A percentile compares a stretch with the other conserved stretches of the same genome.
phyloP scores from a whole-genome alignment of 2,888 invertebrate species.

The Vanessa cardui region DNA sequence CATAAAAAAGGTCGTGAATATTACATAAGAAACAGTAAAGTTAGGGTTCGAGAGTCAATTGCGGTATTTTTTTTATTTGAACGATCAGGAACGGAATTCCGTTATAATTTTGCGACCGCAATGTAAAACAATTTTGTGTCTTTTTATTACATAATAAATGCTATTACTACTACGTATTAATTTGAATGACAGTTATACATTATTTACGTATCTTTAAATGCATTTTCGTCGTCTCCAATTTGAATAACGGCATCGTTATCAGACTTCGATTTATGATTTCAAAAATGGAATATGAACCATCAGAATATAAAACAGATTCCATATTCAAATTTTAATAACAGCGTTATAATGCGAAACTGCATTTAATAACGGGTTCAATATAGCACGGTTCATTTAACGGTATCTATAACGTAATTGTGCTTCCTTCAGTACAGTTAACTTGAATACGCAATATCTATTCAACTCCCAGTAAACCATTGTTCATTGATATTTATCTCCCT shows the following conservation, averaged over 20 bases:
- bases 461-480: slow-evolving; percentile 64
- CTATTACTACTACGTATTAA: too few relatives aligned
- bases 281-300: slow-evolving; percentile 10
- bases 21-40: not conserved
- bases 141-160: too few relatives aligned
- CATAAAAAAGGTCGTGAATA: too few relatives aligned
- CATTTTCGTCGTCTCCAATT: too few relatives aligned
- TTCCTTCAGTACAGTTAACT: slow-evolving; percentile 70
- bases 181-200: too few relatives aligned
- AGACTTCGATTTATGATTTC: not conserved
- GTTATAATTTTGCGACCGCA: not conserved
- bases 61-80: not conserved
- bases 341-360: slow-evolving; percentile 38
- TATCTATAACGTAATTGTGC: slow-evolving; percentile 60
- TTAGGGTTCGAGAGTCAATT: not conserved
- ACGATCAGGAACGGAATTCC: slow-evolving; percentile 3
- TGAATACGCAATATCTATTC: slow-evolving; percentile 50
- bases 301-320: slow-evolving; percentile 25
- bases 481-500: slow-evolving; percentile 41
- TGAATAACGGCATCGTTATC: not conserved
- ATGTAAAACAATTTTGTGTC: not conserved
- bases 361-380: slow-evolving; percentile 42
- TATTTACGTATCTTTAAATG: too few relatives aligned
- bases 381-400: slow-evolving; percentile 58
- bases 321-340: slow-evolving; percentile 37